Evolutionary conservation across 2,797 vertebrate genomes (phyloP).

Genomic region (Smutsia gigantea): DNA sequence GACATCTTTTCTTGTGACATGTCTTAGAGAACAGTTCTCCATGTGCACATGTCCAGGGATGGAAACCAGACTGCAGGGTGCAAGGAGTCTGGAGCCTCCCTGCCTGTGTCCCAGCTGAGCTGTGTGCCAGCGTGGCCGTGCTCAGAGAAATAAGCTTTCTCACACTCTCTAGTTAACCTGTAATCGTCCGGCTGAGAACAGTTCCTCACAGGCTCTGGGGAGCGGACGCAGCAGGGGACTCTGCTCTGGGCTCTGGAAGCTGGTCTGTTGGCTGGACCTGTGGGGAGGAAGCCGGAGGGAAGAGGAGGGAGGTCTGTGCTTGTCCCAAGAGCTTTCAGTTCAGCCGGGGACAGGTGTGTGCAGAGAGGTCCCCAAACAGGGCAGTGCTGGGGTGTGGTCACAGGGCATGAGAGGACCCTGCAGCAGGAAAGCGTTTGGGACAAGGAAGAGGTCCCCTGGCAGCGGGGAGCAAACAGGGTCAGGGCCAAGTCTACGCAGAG

Average conservation of each 20-base stretch:
- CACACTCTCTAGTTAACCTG: rapidly evolving
- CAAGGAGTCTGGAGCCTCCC: not conserved
- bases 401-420: not conserved
- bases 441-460: not conserved
- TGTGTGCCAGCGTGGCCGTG: rapidly evolving
- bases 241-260: not conserved
- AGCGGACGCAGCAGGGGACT: rapidly evolving
- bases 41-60: not conserved
- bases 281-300: too few species aligned
- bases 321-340: not conserved
- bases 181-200: rapidly evolving
- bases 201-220: not conserved
- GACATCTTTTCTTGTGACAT: not conserved
- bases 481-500: not conserved
- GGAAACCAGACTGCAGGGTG: not conserved
- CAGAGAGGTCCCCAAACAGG: not conserved
- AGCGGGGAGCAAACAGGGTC: not conserved
- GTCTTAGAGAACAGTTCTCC: not conserved
- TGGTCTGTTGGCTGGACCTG: not conserved
- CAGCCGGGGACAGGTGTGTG: not conserved
- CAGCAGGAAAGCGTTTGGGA: not conserved
- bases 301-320: not conserved
- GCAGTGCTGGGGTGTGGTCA: rapidly evolving
- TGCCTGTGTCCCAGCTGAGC: not conserved
- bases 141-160: not conserved